Percentiles rank a stretch among this genome's conserved stretches.
Conservation (phyloP, 2,113 vertebrate species). For the Lipotes vexillifer region DNA sequence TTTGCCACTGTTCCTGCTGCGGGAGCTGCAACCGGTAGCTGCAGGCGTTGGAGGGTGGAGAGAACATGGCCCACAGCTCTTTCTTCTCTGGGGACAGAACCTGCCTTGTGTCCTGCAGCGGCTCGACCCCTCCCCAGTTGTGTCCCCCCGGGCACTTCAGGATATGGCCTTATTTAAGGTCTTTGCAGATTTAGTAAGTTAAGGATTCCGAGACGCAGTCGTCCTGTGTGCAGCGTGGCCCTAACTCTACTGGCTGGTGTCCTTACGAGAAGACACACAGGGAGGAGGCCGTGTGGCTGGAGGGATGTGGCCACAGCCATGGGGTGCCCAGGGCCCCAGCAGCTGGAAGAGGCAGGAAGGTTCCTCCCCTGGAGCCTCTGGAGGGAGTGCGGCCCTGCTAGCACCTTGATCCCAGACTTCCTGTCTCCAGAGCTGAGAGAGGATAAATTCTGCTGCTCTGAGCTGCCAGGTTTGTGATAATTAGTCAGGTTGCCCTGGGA, state of each 20-base stretch:
- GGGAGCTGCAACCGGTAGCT: rapidly evolving
- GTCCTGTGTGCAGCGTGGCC: no score
- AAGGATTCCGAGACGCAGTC: rapidly evolving
- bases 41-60: not conserved
- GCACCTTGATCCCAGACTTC: not conserved
- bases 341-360: no score
- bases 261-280: not conserved
- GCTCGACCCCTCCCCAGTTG: rapidly evolving
- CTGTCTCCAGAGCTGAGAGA: not conserved
- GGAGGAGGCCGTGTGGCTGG: rapidly evolving
- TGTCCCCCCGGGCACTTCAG: rapidly evolving
- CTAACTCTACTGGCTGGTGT: not conserved
- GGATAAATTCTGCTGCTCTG: not conserved
- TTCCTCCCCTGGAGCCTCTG: rapidly evolving
- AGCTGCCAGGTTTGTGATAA: not conserved
- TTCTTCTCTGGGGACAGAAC: rapidly evolving
- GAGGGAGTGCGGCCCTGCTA: rapidly evolving
- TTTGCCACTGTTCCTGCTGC: rapidly evolving
- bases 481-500: not conserved
- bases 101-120: rapidly evolving
- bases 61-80: not conserved
- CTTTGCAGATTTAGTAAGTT: no score
- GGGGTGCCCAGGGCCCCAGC: rapidly evolving
- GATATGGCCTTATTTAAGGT: no score
- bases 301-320: rapidly evolving